Evolutionary conservation across 2,797 vertebrate genomes (phyloP).

Genomic region (Lerista edwardsae): DNA sequence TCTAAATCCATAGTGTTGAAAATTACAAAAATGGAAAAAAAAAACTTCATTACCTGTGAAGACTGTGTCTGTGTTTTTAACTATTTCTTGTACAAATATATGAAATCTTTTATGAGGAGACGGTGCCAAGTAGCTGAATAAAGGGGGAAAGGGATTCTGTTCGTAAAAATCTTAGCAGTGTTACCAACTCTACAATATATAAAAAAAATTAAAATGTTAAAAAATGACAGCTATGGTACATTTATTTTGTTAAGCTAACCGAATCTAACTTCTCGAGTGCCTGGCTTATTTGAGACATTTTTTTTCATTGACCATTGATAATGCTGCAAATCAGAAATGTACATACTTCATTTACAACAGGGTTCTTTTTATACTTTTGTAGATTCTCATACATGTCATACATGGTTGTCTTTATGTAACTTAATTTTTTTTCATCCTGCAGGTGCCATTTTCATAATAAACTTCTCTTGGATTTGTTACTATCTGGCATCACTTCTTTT

Average conservation of each 20-base stretch:
- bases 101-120: slow-evolving; percentile 99
- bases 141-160: slow-evolving; percentile 95
- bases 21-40: slow-evolving; percentile 95
- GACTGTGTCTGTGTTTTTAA: slow-evolving; percentile 99
- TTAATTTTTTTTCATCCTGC: slow-evolving; percentile 95
- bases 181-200: slow-evolving; percentile 98
- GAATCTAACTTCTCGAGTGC: slow-evolving; percentile 98
- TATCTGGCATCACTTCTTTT: slow-evolving; percentile 97
- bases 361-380: slow-evolving; percentile 98
- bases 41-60: slow-evolving; percentile 99
- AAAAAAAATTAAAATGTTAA: slow-evolving; percentile 99
- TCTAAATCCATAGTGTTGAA: slow-evolving; percentile 99
- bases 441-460: slow-evolving; percentile 99
- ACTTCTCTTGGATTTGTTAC: slow-evolving; percentile 97
- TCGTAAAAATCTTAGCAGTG: slow-evolving; percentile 99
- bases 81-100: slow-evolving; percentile 99
- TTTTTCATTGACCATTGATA: slow-evolving; percentile 95
- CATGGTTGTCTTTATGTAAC: slow-evolving; percentile 98
- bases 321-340: slow-evolving; percentile 99
- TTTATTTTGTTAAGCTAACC: slow-evolving; percentile 97
- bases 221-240: slow-evolving; percentile 97
- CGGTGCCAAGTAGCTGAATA: slow-evolving; percentile 98
- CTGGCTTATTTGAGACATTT: slow-evolving; percentile 92
- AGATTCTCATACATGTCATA: slow-evolving; percentile 96
- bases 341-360: slow-evolving; percentile 99